phyloP scores from a whole-genome alignment of 2,888 invertebrate species.

The Phrixothrix hirtus region DNA sequence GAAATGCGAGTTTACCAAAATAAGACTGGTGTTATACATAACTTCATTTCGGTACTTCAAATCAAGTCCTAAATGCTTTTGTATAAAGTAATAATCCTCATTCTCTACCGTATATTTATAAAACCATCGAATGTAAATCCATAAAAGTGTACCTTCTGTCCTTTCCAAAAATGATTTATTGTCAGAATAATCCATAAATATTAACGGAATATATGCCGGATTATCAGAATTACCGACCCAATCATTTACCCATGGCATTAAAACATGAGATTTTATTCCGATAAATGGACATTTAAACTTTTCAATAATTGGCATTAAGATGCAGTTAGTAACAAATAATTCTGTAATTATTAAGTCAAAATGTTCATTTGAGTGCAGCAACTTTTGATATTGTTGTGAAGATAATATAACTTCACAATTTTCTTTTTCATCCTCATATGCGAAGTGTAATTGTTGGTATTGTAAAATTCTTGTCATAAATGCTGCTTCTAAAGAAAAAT shows the following conservation, averaged over 20 bases:
- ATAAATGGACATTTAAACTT: constrained; percentile 62
- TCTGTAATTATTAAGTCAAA: constrained; percentile 73
- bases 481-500: not conserved
- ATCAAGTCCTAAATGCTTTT: constrained; percentile 39
- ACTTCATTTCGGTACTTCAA: not conserved
- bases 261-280: constrained; percentile 57
- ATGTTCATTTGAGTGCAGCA: constrained; percentile 45
- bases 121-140: constrained; percentile 8
- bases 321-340: constrained; percentile 74
- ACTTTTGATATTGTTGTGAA: constrained; percentile 39
- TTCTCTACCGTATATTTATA: constrained; percentile 13
- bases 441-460: not conserved
- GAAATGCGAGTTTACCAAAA: constrained; percentile 58
- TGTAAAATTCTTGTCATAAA: no score
- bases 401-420: constrained; percentile 21
- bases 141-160: constrained; percentile 38
- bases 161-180: constrained; percentile 39
- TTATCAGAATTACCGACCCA: constrained; percentile 58
- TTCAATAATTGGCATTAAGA: constrained; percentile 63
- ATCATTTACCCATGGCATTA: constrained; percentile 56
- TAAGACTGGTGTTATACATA: constrained; percentile 52
- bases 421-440: not conserved
- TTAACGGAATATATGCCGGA: constrained; percentile 54
- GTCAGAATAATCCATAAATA: constrained; percentile 49
- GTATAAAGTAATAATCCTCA: constrained; percentile 27